Evolutionary conservation across 1,140 invertebrate genomes (phyloP), one percentile per base, ranked within the genome.

Genomic region (Drosophila pseudoobscura): DNA sequence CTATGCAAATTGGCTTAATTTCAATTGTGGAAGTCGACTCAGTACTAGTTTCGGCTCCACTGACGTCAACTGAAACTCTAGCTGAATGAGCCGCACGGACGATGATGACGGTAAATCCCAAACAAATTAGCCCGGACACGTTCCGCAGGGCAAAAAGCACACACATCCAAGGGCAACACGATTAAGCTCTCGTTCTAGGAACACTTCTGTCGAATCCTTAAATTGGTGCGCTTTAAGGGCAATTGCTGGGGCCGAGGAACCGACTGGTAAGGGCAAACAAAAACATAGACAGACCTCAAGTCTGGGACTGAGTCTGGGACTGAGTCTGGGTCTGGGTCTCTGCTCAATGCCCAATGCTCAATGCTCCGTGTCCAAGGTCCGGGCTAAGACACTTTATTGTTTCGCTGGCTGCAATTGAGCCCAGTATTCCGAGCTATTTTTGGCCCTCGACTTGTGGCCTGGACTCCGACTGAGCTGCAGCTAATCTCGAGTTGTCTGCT

Each of bases 401-500:
- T 69, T 69, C 68, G 65, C 58, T 58, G 51, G 63, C 82, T 85
- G 80, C 80, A 85, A 80, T 85, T 87, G 82, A 64, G 47, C 63
- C 54, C 73, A 75, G 65, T 74, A 78, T 68, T 87, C 59, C 74
- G 55, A 71, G 80, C 60, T 85, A 85, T 85, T 85, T 85, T 85
- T 85, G 77, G 80, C 61, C 72, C 77, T 70, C 45, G 57, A 72
- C 78, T 80, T 80, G 72, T 65, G 61, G 65, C 70, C 44, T 68
- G 58, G 35, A 13, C 35, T 11, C 3, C 8, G 5, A 26, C 24
- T 26, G 35, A 64, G 75, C 71, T 75, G 82, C 80, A 75, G 80
- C 78, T 85, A 85, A 85, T 87, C 80, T 87, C 66, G 62, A 64
- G 74, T 68, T 87, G 80, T 85, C 80, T 85, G 80, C 80, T 74